Conservation (phyloP, 1,140 invertebrate species). For the Calosoma granatense region DNA sequence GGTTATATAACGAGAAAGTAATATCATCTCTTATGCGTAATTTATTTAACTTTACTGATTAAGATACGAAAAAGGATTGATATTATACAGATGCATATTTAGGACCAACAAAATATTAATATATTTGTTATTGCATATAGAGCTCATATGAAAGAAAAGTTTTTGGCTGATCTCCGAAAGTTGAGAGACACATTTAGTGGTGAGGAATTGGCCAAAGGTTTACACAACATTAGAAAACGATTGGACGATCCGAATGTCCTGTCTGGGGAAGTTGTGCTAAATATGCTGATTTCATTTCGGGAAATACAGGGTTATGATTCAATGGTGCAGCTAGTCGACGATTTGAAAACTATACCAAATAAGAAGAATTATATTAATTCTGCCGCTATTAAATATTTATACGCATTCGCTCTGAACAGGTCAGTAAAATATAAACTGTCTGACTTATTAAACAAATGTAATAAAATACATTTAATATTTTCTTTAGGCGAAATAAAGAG, state of each 20-base stretch:
- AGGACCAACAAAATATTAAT: neutral
- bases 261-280: constrained; percentile 87
- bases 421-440: constrained; percentile 36
- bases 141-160: constrained; percentile 97
- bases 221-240: constrained; percentile 84
- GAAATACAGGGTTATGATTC: constrained; percentile 96
- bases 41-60: neutral
- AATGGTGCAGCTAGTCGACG: constrained; percentile 95
- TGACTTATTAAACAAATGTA: neutral
- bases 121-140: constrained; percentile 50
- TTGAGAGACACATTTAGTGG: constrained; percentile 79
- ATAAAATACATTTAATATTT: constrained; percentile 10
- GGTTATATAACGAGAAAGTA: neutral
- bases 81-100: too few species aligned
- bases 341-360: constrained; percentile 86
- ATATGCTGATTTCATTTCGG: constrained; percentile 84
- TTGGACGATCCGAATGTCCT: constrained; percentile 95
- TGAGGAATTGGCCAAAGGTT: constrained; percentile 71
- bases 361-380: constrained; percentile 83
- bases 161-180: constrained; percentile 87
- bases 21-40: neutral
- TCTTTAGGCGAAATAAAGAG: constrained; percentile 71
- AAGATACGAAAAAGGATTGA: too few species aligned
- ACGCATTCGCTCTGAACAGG: constrained; percentile 96
- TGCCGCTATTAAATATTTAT: constrained; percentile 82